A percentile compares a stretch with the other conserved stretches of the same genome.
Conservation (phyloP, 2,113 vertebrate species). For the Meriones unguiculatus region DNA sequence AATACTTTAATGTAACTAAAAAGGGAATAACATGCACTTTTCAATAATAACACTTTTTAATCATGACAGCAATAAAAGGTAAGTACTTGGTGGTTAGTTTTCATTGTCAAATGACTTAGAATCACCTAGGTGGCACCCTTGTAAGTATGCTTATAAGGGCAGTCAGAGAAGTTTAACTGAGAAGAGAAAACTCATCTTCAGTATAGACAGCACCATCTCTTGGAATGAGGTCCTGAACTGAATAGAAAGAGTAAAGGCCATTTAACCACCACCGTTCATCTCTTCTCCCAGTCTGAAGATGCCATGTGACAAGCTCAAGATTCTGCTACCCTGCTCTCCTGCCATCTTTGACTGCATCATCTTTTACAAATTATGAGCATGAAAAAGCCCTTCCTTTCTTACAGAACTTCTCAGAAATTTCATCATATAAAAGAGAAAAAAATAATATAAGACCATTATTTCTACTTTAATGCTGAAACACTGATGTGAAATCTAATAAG, state of each 20-base stretch:
- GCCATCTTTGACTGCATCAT: background rate
- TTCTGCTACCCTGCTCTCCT: background rate
- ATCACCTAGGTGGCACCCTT: background rate
- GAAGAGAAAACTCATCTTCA: background rate
- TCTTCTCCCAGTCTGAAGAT: background rate
- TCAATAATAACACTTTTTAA: background rate
- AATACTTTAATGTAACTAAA: background rate
- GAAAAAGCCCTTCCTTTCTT: background rate
- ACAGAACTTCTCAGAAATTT: background rate
- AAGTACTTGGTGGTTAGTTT: background rate
- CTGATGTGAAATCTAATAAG: background rate
- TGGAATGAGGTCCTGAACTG: accelerated
- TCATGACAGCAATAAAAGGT: background rate
- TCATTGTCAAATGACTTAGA: background rate
- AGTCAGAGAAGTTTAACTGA: background rate
- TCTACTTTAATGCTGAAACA: background rate
- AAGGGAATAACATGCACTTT: background rate
- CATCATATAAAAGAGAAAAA: background rate
- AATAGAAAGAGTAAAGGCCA: background rate
- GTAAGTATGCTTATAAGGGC: no score
- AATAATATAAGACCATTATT: background rate
- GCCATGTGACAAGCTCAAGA: background rate
- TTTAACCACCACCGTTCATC: background rate
- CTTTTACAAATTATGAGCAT: background rate
- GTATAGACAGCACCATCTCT: background rate